Evolutionary conservation across 2,797 vertebrate species (phyloP).

Genomic region (Holocentrus rufus): DNA sequence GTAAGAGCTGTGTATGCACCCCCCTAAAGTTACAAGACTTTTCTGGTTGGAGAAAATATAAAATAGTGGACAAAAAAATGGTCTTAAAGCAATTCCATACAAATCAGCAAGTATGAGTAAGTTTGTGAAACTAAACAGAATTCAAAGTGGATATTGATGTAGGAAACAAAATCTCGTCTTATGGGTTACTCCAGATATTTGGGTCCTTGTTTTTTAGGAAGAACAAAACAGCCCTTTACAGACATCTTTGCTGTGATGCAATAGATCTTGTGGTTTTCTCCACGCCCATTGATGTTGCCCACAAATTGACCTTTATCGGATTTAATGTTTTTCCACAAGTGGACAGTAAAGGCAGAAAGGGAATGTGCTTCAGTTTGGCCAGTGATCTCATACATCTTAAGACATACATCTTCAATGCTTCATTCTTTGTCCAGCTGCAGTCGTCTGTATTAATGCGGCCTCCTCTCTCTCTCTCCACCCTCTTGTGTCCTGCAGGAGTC

Average conservation of each 20-base stretch:
- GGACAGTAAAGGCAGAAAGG: neutral
- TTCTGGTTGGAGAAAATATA: neutral
- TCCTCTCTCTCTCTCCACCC: constrained; percentile 14
- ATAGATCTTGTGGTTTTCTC: constrained; percentile 1
- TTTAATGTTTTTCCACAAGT: neutral
- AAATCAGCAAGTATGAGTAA: too few relatives aligned
- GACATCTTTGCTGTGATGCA: neutral
- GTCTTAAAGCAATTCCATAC: too few relatives aligned
- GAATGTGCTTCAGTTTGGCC: constrained; percentile 2
- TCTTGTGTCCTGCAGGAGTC: constrained; percentile 61
- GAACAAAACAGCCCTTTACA: neutral
- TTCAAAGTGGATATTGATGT: neutral
- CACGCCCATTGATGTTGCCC: neutral
- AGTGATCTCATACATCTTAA: constrained; percentile 44
- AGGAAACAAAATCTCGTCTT: neutral
- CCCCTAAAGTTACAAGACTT: too few relatives aligned
- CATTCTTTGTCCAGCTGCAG: constrained; percentile 11
- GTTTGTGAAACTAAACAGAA: neutral
- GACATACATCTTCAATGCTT: constrained; percentile 20
- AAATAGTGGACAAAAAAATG: too few relatives aligned
- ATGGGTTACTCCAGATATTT: neutral
- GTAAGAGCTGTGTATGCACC: constrained; percentile 78
- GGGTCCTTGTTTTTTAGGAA: neutral
- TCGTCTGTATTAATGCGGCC: constrained; percentile 20
- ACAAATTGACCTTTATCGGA: constrained; percentile 18